Evolutionary conservation across 2,113 vertebrate species (phyloP), one percentile per base, ranked within the genome.

Genomic region (Manacus vitellinus): DNA sequence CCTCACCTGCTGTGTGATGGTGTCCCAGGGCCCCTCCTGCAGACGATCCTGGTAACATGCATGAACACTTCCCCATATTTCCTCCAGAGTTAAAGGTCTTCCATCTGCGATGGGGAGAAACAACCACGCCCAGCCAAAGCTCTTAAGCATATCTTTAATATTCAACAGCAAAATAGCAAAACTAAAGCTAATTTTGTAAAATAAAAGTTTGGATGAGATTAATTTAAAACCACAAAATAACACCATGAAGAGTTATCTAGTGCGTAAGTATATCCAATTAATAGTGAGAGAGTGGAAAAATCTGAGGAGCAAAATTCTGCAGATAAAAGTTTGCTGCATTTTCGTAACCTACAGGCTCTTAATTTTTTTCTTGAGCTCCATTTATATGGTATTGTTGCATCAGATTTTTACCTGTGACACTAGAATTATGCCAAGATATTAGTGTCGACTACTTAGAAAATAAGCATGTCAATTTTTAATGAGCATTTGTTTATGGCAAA

Each of bases 1-100:
- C 85, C 94, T 94, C 82, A 99, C 99, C 99, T 99, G 99, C 78
- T 99, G 99, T 52, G 98, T 99, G 54, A 99, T 98, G 3, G 99
- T 98, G 73, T 98, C 98, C 98, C 99, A 98, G 9, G 99, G 99
- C 22, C 97, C 98, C 49, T 98, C 98, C 63, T 97, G 97, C 39
- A 99, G 96, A 49, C 97, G 96, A 6, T 85, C 87, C 90, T 95
- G 98, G 92, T 99, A 99, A 97, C 98, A 98, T 12, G 98, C 97
- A 91, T 99, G 99, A 75, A 99, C 98, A 25, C 96, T 97, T 70
- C 96, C 96, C 99, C 99, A 99, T 72, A 99, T 98, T 67, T 99
- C 99, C 92, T 99, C 98, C 86, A 99, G 96, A 20, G 97, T 97
- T 91, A 99, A 95, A 59, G 98, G 98, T 92, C 95, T 98, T 88